Evolutionary conservation across 2,113 vertebrate species (phyloP).

Genomic region (Alaudala cheleensis): DNA sequence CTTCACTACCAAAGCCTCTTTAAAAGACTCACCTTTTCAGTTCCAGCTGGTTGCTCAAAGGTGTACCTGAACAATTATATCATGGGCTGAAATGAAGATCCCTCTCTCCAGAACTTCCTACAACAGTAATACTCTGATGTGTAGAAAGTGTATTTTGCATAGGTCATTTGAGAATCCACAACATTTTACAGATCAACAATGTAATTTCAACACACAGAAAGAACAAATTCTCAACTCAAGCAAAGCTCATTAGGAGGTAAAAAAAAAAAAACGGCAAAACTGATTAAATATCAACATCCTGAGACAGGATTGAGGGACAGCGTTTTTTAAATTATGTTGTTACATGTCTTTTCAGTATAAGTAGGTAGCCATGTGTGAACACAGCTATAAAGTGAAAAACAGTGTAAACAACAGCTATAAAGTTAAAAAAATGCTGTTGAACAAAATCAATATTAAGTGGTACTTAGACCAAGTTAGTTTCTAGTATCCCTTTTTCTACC

Average conservation of each 20-base stretch:
- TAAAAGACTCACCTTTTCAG: not conserved
- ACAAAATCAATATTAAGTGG: not conserved
- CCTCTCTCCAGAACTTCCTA: not conserved
- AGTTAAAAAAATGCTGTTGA: not conserved
- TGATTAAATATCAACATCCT: not conserved
- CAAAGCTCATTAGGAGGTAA: not conserved
- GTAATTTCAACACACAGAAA: not conserved
- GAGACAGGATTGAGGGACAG: not conserved
- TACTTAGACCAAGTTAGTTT: not conserved
- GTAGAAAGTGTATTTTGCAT: not conserved
- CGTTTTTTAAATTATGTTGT: not conserved
- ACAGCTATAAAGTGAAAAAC: not conserved
- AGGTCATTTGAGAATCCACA: not conserved
- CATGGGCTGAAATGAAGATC: not conserved
- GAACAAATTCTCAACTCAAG: not conserved
- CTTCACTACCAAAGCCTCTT: not conserved
- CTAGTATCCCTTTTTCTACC: not conserved
- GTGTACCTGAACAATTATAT: not conserved
- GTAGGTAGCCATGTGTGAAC: not conserved
- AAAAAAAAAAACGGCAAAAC: not conserved
- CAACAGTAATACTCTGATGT: not conserved
- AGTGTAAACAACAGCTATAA: not conserved
- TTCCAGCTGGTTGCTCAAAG: not conserved
- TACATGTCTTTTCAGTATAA: not conserved
- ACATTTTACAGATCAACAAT: not conserved